phyloP scores from a whole-genome alignment of 1,140 invertebrate species.

The Trypoxylus dichotomus region DNA sequence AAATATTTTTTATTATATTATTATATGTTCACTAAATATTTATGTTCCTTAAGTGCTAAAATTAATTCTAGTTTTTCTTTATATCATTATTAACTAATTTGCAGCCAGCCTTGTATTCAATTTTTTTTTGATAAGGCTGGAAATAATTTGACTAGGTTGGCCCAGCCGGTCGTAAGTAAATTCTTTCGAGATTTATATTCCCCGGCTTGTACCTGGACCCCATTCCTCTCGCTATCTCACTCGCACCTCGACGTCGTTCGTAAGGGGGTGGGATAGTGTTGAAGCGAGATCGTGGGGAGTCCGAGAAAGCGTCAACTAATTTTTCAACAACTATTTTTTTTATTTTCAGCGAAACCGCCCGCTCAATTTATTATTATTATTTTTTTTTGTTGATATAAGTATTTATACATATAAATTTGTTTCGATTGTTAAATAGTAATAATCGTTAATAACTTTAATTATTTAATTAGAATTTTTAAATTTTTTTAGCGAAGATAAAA shows the following conservation, averaged over 20 bases:
- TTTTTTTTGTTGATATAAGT: background rate
- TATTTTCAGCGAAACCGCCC: slow-evolving; percentile 46
- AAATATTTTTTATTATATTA: slow-evolving; percentile 47
- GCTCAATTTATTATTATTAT: slow-evolving; percentile 17
- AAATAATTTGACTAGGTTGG: slow-evolving; percentile 55
- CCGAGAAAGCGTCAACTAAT: slow-evolving; percentile 51
- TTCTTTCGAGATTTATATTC: slow-evolving; percentile 26
- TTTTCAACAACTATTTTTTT: slow-evolving; percentile 48
- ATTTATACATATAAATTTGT: background rate
- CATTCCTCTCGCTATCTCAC: background rate
- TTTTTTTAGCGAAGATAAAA: background rate
- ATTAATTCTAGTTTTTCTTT: slow-evolving; percentile 51
- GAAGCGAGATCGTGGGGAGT: slow-evolving; percentile 22
- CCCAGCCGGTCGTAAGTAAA: slow-evolving; percentile 42
- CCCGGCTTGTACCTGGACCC: slow-evolving; percentile 34
- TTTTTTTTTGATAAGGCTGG: slow-evolving; percentile 35
- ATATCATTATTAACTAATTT: slow-evolving; percentile 50
- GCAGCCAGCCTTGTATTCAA: slow-evolving; percentile 32
- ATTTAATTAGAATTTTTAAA: background rate
- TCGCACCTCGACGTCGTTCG: background rate
- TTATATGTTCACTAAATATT: slow-evolving; percentile 47
- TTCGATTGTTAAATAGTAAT: background rate
- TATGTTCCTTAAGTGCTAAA: slow-evolving; percentile 21
- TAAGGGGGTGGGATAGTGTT: background rate
- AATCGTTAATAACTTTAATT: background rate